Base-by-base conservation (phyloP, 2,888 invertebrate genomes). In the Torymus auratus region DNA sequence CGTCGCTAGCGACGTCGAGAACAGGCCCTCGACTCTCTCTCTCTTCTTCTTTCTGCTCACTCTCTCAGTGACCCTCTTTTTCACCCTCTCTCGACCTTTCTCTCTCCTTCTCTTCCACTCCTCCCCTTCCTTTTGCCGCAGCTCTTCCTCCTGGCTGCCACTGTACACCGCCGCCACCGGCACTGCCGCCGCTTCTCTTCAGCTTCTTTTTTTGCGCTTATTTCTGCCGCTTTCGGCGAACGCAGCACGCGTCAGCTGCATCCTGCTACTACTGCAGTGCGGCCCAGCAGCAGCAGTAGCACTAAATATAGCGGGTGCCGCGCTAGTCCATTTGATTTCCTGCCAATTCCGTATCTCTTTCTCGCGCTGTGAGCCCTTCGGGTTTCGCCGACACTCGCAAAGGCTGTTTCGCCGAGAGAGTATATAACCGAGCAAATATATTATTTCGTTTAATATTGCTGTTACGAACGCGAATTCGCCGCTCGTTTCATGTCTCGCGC, bases 211-310 rank as follows among this genome's bases (percentile, higher is more conserved):
- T 64, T 58, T 68, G 71, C 23, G 61, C 71, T 80, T 41, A 58
- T 78, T 75, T 75, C 56, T 62, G 65, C 74, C 68, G 72, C 55
- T 67, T 77, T 78, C 64, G 72, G 41, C 56, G 74, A 74, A 76
- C 52, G 28, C 28, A 28, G 68, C 71, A 60, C 69, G 78, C 77
- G 83, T 83, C 83, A 80, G 72, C 78, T 81, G 80, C 82, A 78
- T 78, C 82, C 82, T 81, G 83, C 14, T 28, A 4, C 13, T 67
- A 15, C 83, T 81, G 84, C 85, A 85, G 67, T 84, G 83, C 83
- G 84, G 78, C 81, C 28, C 28, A 28, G 28, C 28, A 28, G 7
- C 28, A 28, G 28, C 28, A 28, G 28, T 28, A 28, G 28, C 7
- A 28, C 78, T 83, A 83, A 83, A 86, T 84, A 83, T 82, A 83